Evolutionary conservation across 2,888 invertebrate genomes (phyloP).

Genomic region (Callyntrura sp.): DNA sequence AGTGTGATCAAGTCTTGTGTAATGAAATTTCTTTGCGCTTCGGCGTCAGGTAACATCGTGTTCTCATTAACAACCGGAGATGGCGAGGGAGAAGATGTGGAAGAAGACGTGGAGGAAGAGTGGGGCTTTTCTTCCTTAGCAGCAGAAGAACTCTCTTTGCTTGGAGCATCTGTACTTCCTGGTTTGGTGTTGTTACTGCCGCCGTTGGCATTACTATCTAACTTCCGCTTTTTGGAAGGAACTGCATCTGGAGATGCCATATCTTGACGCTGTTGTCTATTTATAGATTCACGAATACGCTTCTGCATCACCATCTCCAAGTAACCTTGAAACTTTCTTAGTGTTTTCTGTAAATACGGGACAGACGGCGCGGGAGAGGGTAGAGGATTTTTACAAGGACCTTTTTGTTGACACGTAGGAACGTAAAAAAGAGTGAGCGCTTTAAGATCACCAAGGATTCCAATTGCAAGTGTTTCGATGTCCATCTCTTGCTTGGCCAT

Average conservation of each 20-base stretch:
- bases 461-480: constrained; percentile 78
- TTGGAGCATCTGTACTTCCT: constrained; percentile 30
- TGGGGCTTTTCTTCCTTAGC: constrained; percentile 48
- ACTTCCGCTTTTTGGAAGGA: constrained; percentile 80
- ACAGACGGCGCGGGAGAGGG: constrained; percentile 80
- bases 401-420: constrained; percentile 82
- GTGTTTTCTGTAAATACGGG: constrained; percentile 76
- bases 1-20: constrained; percentile 81
- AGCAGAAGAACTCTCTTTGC: constrained; percentile 42
- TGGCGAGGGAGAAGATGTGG: constrained; percentile 56
- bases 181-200: constrained; percentile 5
- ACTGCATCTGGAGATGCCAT: constrained; percentile 63
- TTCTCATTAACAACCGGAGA: constrained; percentile 32
- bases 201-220: constrained; percentile 66
- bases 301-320: constrained; percentile 79
- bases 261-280: constrained; percentile 14
- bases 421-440: constrained; percentile 88
- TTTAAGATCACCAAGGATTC: constrained; percentile 86
- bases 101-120: constrained; percentile 55
- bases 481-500: constrained; percentile 79
- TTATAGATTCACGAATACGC: constrained; percentile 56
- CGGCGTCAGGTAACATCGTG: constrained; percentile 65
- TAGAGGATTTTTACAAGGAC: constrained; percentile 79
- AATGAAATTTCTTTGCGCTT: constrained; percentile 78
- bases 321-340: constrained; percentile 78